Conservation (phyloP, 2,113 vertebrate species). For the Macquaria ambigua region DNA sequence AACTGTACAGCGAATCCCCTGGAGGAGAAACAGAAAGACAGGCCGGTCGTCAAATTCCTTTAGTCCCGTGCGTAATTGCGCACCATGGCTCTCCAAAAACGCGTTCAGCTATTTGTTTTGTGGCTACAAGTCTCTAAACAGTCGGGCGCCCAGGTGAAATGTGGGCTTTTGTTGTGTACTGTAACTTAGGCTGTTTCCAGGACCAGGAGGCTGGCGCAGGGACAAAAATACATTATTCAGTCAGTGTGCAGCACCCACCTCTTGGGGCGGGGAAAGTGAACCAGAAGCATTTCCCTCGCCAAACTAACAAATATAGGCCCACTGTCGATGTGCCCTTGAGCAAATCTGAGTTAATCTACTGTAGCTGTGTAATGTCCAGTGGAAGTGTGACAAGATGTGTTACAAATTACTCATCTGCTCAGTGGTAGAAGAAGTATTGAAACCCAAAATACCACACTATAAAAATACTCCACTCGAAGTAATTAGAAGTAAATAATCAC, state of each 20-base stretch:
- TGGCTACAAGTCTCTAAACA: neutral
- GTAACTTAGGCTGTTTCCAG: conserved; percentile 62
- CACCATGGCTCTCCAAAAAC: conserved; percentile 14
- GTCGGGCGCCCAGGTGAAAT: conserved; percentile 39
- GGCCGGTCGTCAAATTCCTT: conserved; percentile 31
- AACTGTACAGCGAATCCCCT: neutral
- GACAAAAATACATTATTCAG: conserved; percentile 67
- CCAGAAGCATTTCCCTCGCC: neutral
- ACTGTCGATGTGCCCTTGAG: neutral
- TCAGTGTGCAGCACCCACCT: conserved; percentile 32
- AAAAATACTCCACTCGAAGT: neutral
- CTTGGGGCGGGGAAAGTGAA: conserved; percentile 54
- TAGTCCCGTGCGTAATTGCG: conserved; percentile 55
- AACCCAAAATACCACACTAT: neutral
- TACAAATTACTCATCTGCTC: neutral
- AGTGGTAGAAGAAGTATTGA: neutral
- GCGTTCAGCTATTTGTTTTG: neutral
- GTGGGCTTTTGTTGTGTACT: conserved; percentile 58
- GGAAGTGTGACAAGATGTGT: neutral
- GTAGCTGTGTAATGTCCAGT: neutral
- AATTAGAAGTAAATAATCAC: neutral
- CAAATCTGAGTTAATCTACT: neutral
- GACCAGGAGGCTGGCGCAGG: conserved; percentile 51
- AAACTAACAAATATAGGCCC: neutral
- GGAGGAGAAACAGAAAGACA: conserved; percentile 3